Conservation (phyloP, 2,797 vertebrate genomes). For the Trachurus trachurus region DNA sequence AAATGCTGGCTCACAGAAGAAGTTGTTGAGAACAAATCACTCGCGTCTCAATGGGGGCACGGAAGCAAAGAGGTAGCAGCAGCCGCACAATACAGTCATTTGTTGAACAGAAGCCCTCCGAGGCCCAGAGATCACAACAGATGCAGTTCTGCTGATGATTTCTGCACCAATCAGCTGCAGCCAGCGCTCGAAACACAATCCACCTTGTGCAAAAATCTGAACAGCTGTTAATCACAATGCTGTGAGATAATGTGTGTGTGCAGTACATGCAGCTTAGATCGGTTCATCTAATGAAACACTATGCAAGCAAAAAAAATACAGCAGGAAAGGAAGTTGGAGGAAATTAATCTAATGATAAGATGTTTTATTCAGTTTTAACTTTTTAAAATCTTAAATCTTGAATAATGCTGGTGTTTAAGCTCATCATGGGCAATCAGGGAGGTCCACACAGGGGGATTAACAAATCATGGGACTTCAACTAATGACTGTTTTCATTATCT, state of each 20-base stretch:
- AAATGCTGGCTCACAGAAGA: conserved; percentile 30
- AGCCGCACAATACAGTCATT: conserved; percentile 28
- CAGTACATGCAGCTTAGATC: background rate
- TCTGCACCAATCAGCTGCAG: background rate
- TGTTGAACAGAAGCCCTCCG: conserved; percentile 33
- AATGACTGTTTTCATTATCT: background rate
- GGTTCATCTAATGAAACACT: background rate
- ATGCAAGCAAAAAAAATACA: background rate
- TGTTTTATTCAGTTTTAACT: background rate
- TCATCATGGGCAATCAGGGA: no score
- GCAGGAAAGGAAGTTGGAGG: background rate
- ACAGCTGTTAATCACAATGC: conserved; percentile 9
- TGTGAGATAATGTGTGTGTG: background rate
- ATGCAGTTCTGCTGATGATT: conserved; percentile 31
- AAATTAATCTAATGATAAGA: no score
- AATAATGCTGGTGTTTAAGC: no score
- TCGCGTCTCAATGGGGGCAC: background rate
- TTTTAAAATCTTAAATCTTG: no score
- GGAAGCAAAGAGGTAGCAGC: conserved; percentile 19
- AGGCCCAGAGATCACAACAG: conserved; percentile 25
- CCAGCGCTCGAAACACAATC: background rate
- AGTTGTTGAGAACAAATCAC: conserved; percentile 20
- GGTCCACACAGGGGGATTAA: no score
- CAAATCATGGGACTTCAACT: background rate
- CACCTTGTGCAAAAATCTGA: background rate